phyloP scores from a whole-genome alignment of 2,797 vertebrate genomes.

The Adrianichthys oophorus region DNA sequence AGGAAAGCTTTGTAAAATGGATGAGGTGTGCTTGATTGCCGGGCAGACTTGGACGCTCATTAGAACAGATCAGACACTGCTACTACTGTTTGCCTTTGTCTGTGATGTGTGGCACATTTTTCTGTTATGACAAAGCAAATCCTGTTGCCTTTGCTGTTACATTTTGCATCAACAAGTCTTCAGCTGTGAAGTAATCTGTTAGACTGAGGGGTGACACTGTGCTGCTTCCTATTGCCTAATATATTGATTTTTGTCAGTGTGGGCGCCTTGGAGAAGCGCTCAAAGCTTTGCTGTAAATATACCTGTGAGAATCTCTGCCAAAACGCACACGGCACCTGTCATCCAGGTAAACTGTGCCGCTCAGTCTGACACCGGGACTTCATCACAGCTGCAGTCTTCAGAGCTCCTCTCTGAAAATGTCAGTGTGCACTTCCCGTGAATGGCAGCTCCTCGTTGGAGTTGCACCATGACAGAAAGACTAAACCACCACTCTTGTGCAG shows the following conservation, averaged over 20 bases:
- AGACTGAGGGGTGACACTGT: conserved; percentile 15
- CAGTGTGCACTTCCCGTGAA: conserved; percentile 29
- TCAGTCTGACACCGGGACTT: conserved; percentile 45
- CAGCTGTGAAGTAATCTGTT: conserved; percentile 18
- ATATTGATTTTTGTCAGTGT: conserved; percentile 39
- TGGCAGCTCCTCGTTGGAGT: conserved; percentile 39
- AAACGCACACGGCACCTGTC: conserved; percentile 36
- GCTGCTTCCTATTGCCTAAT: conserved; percentile 24
- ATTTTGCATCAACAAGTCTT: conserved; percentile 13
- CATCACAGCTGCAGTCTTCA: conserved; percentile 39
- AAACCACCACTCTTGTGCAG: conserved; percentile 30
- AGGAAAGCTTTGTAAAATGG: conserved; percentile 2
- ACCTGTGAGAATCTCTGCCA: conserved; percentile 22
- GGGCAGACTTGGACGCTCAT: conserved; percentile 1
- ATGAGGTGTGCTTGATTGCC: conserved; percentile 6
- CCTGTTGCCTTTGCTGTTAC: conserved; percentile 20
- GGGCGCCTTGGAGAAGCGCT: conserved; percentile 22
- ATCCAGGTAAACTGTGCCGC: conserved; percentile 43
- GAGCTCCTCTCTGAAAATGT: conserved; percentile 35
- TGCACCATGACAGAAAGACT: conserved; percentile 42
- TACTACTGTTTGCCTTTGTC: conserved; percentile 5
- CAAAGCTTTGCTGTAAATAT: conserved; percentile 35
- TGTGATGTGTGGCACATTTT: conserved; percentile 16
- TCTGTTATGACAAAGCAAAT: neutral
- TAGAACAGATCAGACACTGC: conserved; percentile 8